Conservation (phyloP, 1,140 invertebrate species). For the Globodera ellingtonae region DNA sequence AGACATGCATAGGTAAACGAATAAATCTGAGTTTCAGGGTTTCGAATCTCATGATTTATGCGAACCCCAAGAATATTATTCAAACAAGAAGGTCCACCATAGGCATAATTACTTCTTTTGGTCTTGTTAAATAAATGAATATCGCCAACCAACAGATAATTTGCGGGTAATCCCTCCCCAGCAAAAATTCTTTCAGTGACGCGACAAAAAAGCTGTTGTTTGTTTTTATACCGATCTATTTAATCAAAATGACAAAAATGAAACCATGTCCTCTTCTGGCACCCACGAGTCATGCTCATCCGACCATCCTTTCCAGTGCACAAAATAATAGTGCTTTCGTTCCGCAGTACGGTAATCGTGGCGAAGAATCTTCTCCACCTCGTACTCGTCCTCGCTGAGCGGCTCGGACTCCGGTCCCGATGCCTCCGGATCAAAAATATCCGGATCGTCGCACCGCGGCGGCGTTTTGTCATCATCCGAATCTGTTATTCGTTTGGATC, state of each 20-base stretch:
- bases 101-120: too few species aligned
- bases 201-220: too few species aligned
- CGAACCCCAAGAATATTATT: too few species aligned
- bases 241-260: neutral
- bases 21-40: too few species aligned
- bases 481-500: neutral
- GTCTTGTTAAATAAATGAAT: too few species aligned
- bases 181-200: too few species aligned
- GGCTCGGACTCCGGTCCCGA: neutral
- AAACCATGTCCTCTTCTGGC: constrained; percentile 20
- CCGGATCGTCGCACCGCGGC: neutral
- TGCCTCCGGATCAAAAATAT: constrained; percentile 16
- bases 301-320: constrained; percentile 24
- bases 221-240: too few species aligned
- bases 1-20: neutral
- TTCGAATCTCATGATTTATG: too few species aligned
- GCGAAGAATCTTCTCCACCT: constrained; percentile 25
- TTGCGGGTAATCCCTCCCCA: too few species aligned
- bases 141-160: too few species aligned
- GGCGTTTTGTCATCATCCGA: neutral
- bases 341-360: constrained; percentile 11
- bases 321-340: constrained; percentile 9
- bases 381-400: constrained; percentile 19
- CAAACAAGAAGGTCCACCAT: too few species aligned
- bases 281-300: neutral